Conservation (phyloP, 23 tunicate genomes). For the Halocynthia roretzi region DNA sequence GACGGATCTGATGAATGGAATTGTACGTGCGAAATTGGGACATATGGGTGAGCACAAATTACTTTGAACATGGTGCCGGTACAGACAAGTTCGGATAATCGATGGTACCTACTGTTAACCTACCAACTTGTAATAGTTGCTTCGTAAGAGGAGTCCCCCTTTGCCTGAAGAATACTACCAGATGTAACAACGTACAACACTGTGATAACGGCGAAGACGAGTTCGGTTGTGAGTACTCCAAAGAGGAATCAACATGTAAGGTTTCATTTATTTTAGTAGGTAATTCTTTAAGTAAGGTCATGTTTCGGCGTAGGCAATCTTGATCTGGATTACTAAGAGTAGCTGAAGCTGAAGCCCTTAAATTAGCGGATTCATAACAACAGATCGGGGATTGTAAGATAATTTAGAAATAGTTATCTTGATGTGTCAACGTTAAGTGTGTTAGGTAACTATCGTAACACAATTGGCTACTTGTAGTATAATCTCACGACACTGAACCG, state of each 20-base stretch:
- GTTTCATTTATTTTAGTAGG: neutral
- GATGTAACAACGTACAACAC: conserved; percentile 13
- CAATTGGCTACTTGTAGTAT: too few species aligned
- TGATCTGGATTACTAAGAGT: too few species aligned
- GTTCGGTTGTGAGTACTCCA: neutral
- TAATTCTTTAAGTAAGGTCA: too few species aligned
- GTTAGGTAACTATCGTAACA: too few species aligned
- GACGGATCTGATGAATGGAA: conserved; percentile 21
- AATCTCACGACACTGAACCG: too few species aligned
- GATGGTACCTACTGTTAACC: neutral
- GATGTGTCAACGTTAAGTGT: too few species aligned
- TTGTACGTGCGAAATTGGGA: conserved; percentile 1
- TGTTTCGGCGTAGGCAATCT: too few species aligned
- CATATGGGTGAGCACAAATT: neutral
- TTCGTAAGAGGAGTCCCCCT: neutral
- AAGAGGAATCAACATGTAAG: neutral
- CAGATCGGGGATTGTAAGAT: too few species aligned
- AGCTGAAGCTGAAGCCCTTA: too few species aligned
- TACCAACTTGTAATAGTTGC: neutral
- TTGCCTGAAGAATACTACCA: neutral
- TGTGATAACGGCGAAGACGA: conserved; percentile 23
- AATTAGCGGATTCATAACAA: too few species aligned
- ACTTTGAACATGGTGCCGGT: neutral
- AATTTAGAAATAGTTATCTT: too few species aligned
- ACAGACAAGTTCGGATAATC: neutral